phyloP scores from a whole-genome alignment of 2,113 vertebrate species.

The Hippopotamus amphibius region DNA sequence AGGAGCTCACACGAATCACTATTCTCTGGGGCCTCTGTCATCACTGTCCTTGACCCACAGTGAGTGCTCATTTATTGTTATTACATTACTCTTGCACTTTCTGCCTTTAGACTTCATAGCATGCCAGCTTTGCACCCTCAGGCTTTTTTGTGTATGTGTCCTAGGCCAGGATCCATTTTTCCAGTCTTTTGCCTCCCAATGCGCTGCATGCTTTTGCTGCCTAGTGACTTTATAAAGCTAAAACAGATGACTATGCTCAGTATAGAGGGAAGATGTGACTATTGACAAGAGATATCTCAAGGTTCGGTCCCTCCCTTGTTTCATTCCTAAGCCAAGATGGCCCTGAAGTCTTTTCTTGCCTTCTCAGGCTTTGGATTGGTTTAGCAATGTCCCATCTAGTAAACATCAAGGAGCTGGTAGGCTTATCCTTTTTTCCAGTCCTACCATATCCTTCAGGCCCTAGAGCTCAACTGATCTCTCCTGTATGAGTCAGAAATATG shows the following conservation, averaged over 20 bases:
- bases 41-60: not conserved
- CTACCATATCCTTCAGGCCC: not conserved
- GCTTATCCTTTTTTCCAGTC: not conserved
- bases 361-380: not conserved
- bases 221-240: not conserved
- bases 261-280: conserved; percentile 1
- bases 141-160: not conserved
- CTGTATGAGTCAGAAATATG: not conserved
- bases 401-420: not conserved
- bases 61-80: not conserved
- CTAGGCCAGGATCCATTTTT: not conserved
- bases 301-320: not conserved
- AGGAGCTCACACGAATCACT: not conserved
- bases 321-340: not conserved
- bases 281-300: not conserved
- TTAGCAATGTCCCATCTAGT: not conserved
- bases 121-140: not conserved
- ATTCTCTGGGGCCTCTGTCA: not conserved
- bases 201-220: not conserved
- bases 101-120: not conserved
- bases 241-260: not conserved
- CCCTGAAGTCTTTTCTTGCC: not conserved
- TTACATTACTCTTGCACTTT: conserved; percentile 17
- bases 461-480: conserved; percentile 11
- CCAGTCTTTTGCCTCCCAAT: not conserved